Evolutionary conservation across 2,797 vertebrate species (phyloP).

Genomic region (Eulemur albifrons): DNA sequence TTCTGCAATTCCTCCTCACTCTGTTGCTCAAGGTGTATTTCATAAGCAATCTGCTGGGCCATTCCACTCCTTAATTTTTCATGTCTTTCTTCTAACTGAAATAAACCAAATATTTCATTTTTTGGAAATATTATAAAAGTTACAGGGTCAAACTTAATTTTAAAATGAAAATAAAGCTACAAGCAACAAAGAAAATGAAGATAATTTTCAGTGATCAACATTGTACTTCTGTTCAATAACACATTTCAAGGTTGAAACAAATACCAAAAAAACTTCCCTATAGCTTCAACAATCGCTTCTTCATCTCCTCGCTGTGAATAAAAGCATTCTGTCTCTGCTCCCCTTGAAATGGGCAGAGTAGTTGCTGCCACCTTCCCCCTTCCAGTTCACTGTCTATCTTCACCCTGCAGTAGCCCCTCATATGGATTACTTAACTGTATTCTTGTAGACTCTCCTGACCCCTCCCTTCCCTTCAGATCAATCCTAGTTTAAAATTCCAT

Average conservation of each 20-base stretch:
- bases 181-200: slow-evolving; percentile 16
- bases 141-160: slow-evolving; percentile 22
- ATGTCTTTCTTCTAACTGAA: slow-evolving; percentile 91
- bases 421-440: not conserved
- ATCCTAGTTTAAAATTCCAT: slow-evolving; percentile 24
- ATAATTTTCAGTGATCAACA: slow-evolving; percentile 48
- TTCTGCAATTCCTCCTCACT: slow-evolving; percentile 91
- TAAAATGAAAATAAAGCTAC: slow-evolving; percentile 52
- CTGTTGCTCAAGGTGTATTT: slow-evolving; percentile 89
- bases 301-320: not conserved
- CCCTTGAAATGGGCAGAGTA: not conserved
- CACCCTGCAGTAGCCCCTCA: not conserved
- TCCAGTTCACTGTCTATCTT: not conserved
- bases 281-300: not conserved
- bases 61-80: slow-evolving; percentile 90
- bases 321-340: not conserved
- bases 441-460: not conserved
- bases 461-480: not conserved
- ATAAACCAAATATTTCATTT: slow-evolving; percentile 62
- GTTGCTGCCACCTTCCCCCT: not conserved
- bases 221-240: slow-evolving; percentile 10
- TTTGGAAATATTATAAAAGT: not conserved
- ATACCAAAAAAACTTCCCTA: not conserved
- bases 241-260: slow-evolving; percentile 14
- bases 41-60: slow-evolving; percentile 90